Conservation (phyloP, 2,113 vertebrate genomes). For the Trochalopteron elliotii region DNA sequence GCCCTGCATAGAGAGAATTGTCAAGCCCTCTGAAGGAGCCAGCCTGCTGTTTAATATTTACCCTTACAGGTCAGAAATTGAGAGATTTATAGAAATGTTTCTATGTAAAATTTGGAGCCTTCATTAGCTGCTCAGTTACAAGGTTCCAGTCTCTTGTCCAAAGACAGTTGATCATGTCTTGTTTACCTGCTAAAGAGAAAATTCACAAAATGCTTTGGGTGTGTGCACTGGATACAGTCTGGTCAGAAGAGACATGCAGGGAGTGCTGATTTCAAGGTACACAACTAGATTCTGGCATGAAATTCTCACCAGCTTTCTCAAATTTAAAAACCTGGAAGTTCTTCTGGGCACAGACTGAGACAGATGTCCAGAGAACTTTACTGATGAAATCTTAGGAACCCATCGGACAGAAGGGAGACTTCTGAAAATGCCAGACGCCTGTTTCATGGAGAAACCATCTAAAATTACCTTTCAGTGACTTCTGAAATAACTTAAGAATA, state of each 20-base stretch:
- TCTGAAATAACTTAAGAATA: neutral
- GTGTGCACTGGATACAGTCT: fast-evolving
- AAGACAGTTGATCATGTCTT: neutral
- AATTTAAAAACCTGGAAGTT: neutral
- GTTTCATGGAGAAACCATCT: neutral
- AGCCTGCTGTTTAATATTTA: neutral
- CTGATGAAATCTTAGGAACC: neutral
- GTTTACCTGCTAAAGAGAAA: neutral
- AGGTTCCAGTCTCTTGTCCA: neutral
- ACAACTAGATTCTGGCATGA: neutral
- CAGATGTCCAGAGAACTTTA: neutral
- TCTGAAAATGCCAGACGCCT: neutral
- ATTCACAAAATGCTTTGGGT: neutral
- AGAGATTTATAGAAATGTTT: neutral
- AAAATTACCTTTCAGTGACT: neutral
- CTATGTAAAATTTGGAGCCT: neutral
- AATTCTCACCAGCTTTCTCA: neutral
- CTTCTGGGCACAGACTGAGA: neutral
- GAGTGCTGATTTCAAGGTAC: neutral
- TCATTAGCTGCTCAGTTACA: neutral
- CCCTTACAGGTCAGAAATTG: neutral
- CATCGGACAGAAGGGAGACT: neutral
- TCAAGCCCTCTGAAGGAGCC: neutral
- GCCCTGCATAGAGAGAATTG: fast-evolving
- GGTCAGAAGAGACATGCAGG: neutral